Percentiles rank a stretch among this genome's conserved stretches.
Conservation (phyloP, 1,140 invertebrate genomes). For the Paraescarpia echinospica region DNA sequence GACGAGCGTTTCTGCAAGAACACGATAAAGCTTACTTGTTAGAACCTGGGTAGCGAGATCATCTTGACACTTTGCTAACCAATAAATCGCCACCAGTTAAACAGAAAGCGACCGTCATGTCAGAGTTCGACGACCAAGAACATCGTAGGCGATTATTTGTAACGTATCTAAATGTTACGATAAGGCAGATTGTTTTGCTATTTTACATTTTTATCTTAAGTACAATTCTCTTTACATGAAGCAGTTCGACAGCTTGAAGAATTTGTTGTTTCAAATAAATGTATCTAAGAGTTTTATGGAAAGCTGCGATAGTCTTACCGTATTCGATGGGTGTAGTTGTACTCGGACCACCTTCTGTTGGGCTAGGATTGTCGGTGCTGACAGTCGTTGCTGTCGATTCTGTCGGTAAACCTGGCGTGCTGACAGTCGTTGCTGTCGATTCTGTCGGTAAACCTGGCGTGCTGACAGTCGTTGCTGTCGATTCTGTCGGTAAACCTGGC, state of each 20-base stretch:
- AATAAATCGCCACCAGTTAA: too few species aligned
- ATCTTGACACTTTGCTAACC: too few species aligned
- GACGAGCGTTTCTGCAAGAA: not conserved
- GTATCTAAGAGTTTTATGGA: too few species aligned
- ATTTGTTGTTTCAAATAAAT: too few species aligned
- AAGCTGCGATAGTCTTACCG: not conserved
- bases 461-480: not conserved
- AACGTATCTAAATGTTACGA: too few species aligned
- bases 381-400: not conserved
- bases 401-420: not conserved
- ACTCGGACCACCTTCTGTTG: not conserved
- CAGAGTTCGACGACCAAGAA: too few species aligned
- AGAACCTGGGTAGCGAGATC: not conserved
- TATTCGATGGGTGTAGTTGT: not conserved
- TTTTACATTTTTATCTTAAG: too few species aligned
- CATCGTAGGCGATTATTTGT: too few species aligned
- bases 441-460: not conserved
- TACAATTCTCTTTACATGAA: too few species aligned
- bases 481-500: not conserved
- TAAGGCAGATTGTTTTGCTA: too few species aligned
- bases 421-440: not conserved
- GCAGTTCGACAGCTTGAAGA: too few species aligned
- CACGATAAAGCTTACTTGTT: not conserved
- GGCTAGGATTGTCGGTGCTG: not conserved
- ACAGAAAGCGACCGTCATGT: too few species aligned